These are phyloP conservation scores for Chloroclysta siterata DNA, from an alignment of 2,888 invertebrate species.

Conservation along the genomic window DNA sequence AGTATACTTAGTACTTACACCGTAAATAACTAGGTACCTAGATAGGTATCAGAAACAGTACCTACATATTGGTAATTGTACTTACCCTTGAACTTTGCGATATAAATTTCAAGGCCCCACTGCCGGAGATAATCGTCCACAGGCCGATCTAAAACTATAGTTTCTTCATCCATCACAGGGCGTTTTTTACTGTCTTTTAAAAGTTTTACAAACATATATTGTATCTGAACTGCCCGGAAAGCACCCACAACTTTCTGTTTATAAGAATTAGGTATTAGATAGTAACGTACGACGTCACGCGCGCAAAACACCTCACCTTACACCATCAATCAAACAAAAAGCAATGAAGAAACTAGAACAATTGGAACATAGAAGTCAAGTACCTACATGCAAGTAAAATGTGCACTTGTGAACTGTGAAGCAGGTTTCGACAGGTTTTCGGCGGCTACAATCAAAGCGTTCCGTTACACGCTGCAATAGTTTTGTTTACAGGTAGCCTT, in stretches of 20 bases:
- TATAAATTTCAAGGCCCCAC: constrained; percentile 7
- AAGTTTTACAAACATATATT: constrained; percentile 2
- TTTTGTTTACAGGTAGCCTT: background rate
- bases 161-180: constrained; percentile 1
- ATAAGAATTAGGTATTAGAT: background rate
- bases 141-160: constrained; percentile 4
- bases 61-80: no score
- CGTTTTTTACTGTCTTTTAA: constrained; percentile 3
- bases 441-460: constrained; percentile 3
- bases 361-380: no score
- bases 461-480: constrained; percentile 7
- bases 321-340: no score
- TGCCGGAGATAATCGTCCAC: constrained; percentile 5
- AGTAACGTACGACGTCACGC: background rate
- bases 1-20: no score
- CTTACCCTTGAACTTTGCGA: constrained; percentile 5
- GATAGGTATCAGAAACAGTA: no score
- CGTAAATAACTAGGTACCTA: background rate
- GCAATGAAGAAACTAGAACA: no score
- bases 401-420: no score
- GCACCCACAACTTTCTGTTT: background rate
- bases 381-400: no score
- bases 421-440: constrained; percentile 1
- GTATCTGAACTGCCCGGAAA: background rate
- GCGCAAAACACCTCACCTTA: background rate